phyloP scores from a whole-genome alignment of 2,888 invertebrate species.

The Orthonevra nobilis region DNA sequence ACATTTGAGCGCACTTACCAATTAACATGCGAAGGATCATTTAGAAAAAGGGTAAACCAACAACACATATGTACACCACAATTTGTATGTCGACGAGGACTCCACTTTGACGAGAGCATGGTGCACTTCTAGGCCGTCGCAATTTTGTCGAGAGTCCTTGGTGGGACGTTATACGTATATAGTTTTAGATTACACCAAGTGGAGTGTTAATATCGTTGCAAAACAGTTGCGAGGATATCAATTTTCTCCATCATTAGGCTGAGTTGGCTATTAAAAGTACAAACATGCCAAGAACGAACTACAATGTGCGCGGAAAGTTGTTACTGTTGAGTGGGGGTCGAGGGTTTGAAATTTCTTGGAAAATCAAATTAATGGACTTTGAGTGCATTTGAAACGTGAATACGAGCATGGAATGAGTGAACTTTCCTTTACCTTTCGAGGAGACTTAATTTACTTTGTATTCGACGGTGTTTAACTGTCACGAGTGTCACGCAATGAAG shows the following conservation, averaged over 20 bases:
- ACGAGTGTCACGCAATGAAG: no score
- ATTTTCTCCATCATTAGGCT: slow-evolving; percentile 65
- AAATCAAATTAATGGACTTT: no score
- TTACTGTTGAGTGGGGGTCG: no score
- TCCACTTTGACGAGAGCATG: slow-evolving; percentile 23
- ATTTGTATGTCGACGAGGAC: slow-evolving; percentile 32
- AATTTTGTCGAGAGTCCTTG: slow-evolving; percentile 35
- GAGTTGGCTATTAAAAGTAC: slow-evolving; percentile 43
- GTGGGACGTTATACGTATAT: slow-evolving; percentile 48
- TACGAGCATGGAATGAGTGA: no score
- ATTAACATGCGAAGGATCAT: slow-evolving; percentile 68
- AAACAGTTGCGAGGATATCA: slow-evolving; percentile 51
- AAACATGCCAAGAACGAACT: no score
- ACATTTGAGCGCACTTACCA: slow-evolving; percentile 68
- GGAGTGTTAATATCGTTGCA: slow-evolving; percentile 58
- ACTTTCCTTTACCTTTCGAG: no score
- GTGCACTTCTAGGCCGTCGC: slow-evolving; percentile 48
- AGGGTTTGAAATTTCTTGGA: no score
- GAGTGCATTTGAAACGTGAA: no score
- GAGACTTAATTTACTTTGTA: no score
- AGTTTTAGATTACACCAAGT: slow-evolving; percentile 68
- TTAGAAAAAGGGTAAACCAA: slow-evolving; percentile 31
- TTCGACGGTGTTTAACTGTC: no score
- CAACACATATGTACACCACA: slow-evolving; percentile 10
- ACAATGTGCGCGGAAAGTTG: no score